These are phyloP conservation scores for Zaprionus nigranus DNA, from an alignment of 1,140 invertebrate genomes.

Conservation along the genomic window DNA sequence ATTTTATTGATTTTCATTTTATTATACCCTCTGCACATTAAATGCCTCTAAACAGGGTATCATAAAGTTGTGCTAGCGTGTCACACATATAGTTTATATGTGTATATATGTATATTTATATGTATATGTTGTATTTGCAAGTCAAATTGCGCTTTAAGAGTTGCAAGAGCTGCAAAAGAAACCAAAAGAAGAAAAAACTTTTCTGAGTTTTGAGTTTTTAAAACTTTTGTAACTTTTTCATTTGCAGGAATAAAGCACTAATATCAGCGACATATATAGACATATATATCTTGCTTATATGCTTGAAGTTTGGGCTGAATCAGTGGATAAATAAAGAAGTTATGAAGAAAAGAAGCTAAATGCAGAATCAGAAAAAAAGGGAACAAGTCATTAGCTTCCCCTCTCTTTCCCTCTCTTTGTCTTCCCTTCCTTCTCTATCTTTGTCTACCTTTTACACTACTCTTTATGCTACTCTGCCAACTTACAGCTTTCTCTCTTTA, in stretches of 20 bases:
- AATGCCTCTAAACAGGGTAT: conserved; percentile 5
- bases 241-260: not conserved
- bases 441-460: not conserved
- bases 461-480: not conserved
- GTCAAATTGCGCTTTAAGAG: not conserved
- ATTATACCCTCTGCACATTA: conserved; percentile 33
- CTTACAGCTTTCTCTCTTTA: not conserved
- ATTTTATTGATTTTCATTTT: conserved; percentile 77
- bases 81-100: not conserved
- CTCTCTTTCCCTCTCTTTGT: not conserved
- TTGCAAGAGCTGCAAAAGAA: not conserved
- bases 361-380: too few relatives aligned
- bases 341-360: not conserved
- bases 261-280: not conserved
- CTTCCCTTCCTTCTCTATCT: not conserved
- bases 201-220: not conserved
- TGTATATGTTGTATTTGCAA: not conserved
- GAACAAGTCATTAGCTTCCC: not conserved
- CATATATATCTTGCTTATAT: not conserved
- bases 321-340: not conserved
- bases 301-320: not conserved
- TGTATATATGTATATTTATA: not conserved
- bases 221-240: not conserved
- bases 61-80: conserved; percentile 3
- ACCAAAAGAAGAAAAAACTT: not conserved